Base-by-base conservation (phyloP, 2,113 vertebrate genomes). In the Chiloscyllium plagiosum region DNA sequence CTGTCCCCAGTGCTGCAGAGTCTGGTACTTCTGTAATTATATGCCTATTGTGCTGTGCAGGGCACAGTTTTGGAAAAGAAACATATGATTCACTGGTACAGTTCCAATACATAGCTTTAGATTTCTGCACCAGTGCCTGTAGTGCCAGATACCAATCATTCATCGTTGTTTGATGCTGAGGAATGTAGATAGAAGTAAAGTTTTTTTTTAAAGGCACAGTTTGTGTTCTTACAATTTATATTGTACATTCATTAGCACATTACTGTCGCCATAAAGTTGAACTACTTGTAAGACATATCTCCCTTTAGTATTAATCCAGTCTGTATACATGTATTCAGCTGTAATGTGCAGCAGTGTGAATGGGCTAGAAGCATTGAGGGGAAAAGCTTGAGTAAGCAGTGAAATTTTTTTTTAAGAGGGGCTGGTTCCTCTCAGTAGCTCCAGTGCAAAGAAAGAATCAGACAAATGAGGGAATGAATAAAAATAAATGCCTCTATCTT, bases 191-290 rank as follows among this genome's bases (percentile, higher is more conserved):
- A 95, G 22, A 83, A 92, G 50, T 69, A 97, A 97, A 97, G 97
- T 96, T 95, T 96, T 96, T 96, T 96, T 96, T 89, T 47, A 66
- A 96, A 96, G 85, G 0, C 97, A 97, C 97, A 96, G 97, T 96
- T 96, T 96, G 69, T 76, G 97, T 97, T 97, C 80, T 66, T 96
- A 98, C 97, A 97, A 96, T 97, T 96, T 97, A 97, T 98, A 97
- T 97, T 97, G 97, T 98, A 97, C 97, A 97, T 98, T 98, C 98
- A 97, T 98, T 98, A 98, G 98, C 99, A 99, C 99, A 99, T 99
- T 99, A 99, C 99, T 99, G 98, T 99, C 97, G 97, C 98, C 98
- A 98, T 98, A 98, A 98, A 98, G 98, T 98, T 98, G 98, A 96
- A 96, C 93, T 94, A 97, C 97, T 96, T 97, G 96, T 97, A 97